These are phyloP conservation scores for Flabesymbios commensalis DNA, from an alignment of 2,888 invertebrate genomes.

Conservation along the genomic window DNA sequence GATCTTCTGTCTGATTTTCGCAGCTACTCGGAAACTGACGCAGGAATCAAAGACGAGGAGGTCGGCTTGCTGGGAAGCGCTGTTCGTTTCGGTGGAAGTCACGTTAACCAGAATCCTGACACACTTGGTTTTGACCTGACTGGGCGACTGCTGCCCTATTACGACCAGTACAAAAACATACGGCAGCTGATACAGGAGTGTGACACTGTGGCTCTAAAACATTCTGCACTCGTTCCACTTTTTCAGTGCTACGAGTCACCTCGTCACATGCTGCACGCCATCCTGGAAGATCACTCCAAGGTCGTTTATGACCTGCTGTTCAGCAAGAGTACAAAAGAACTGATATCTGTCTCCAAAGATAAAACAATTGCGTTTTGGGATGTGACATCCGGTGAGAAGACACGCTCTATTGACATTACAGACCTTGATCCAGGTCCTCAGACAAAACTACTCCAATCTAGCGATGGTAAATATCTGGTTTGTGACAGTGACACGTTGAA, in stretches of 20 bases:
- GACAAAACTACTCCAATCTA: constrained; percentile 27
- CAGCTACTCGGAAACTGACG: constrained; percentile 15
- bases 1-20: constrained; percentile 86
- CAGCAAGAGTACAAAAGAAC: constrained; percentile 27
- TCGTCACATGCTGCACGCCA: constrained; percentile 31
- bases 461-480: constrained; percentile 30
- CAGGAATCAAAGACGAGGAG: constrained; percentile 19
- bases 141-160: constrained; percentile 89
- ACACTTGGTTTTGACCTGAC: constrained; percentile 83
- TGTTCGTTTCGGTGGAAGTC: constrained; percentile 33
- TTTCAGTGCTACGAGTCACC: constrained; percentile 39
- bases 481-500: constrained; percentile 32
- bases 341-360: constrained; percentile 35
- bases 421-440: constrained; percentile 13
- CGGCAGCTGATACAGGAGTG: constrained; percentile 84
- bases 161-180: constrained; percentile 74
- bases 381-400: constrained; percentile 31
- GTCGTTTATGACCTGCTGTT: constrained; percentile 33
- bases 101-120: constrained; percentile 36
- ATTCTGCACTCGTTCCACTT: constrained; percentile 58
- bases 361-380: constrained; percentile 38
- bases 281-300: constrained; percentile 38
- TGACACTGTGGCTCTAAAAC: constrained; percentile 80
- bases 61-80: constrained; percentile 30
- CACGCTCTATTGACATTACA: constrained; percentile 27